These are phyloP conservation scores for Saccostrea echinata DNA, from an alignment of 1,140 invertebrate species.

Conservation along the genomic window DNA sequence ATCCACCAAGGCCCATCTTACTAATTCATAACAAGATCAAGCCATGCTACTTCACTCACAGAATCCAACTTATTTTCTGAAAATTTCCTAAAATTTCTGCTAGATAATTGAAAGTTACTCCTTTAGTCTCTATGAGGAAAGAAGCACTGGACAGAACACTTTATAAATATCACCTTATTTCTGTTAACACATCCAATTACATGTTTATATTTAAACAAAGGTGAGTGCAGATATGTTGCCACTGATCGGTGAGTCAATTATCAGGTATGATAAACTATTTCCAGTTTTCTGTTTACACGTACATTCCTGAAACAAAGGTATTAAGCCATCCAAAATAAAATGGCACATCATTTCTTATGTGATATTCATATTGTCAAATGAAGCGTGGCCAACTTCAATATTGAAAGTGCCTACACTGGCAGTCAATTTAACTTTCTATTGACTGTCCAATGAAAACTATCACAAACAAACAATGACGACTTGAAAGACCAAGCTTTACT, in stretches of 20 bases:
- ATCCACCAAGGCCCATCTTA: background rate
- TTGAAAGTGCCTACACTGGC: background rate
- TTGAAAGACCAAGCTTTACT: slow-evolving; percentile 35
- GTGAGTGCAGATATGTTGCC: background rate
- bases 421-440: slow-evolving; percentile 36
- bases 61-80: background rate
- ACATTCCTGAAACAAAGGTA: background rate
- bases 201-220: background rate
- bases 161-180: background rate
- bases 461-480: slow-evolving; percentile 43
- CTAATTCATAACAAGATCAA: background rate
- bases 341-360: slow-evolving; percentile 20
- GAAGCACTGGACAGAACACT: background rate
- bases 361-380: slow-evolving; percentile 4
- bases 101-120: background rate
- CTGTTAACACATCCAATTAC: background rate
- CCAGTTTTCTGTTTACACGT: background rate
- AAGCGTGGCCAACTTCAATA: slow-evolving; percentile 6
- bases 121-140: background rate
- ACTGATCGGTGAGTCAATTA: slow-evolving; percentile 15
- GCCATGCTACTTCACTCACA: background rate
- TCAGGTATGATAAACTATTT: slow-evolving; percentile 9
- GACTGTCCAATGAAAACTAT: slow-evolving; percentile 44
- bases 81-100: background rate
- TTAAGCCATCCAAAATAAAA: background rate